Evolutionary conservation across 2,797 vertebrate genomes (phyloP).

Genomic region (Pogoniulus pusillus): DNA sequence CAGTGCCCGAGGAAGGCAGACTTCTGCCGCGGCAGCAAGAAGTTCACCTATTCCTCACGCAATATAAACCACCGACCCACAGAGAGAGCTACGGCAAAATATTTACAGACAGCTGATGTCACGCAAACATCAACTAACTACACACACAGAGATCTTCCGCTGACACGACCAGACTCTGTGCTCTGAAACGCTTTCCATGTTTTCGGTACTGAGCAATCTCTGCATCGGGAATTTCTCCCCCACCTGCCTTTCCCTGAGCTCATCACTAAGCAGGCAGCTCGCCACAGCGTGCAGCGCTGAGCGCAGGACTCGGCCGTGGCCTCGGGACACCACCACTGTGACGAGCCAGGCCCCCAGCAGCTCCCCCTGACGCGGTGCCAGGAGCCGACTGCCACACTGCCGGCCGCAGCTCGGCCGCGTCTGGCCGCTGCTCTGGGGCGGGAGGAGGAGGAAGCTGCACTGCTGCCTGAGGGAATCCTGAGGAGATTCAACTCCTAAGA

Average conservation of each 20-base stretch:
- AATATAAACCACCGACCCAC: background rate
- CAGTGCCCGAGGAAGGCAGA: too few relatives aligned
- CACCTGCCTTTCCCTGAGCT: background rate
- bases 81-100: fast-evolving
- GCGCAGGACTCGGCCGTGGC: fast-evolving
- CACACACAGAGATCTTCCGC: background rate
- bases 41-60: background rate
- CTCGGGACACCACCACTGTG: fast-evolving
- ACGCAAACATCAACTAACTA: fast-evolving
- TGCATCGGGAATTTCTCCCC: background rate
- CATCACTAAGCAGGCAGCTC: fast-evolving
- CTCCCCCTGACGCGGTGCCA: background rate
- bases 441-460: too few relatives aligned
- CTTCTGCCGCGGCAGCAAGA: background rate
- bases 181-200: background rate
- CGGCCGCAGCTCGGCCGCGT: background rate
- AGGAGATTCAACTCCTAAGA: background rate
- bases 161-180: background rate
- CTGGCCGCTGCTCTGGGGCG: background rate
- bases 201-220: fast-evolving
- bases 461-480: background rate
- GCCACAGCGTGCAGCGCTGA: fast-evolving
- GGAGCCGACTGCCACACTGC: too few relatives aligned
- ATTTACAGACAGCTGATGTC: background rate
- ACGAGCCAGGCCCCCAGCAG: fast-evolving